Evolutionary conservation across 2,888 invertebrate genomes (phyloP).

Genomic region (Drosophila antonietae): DNA sequence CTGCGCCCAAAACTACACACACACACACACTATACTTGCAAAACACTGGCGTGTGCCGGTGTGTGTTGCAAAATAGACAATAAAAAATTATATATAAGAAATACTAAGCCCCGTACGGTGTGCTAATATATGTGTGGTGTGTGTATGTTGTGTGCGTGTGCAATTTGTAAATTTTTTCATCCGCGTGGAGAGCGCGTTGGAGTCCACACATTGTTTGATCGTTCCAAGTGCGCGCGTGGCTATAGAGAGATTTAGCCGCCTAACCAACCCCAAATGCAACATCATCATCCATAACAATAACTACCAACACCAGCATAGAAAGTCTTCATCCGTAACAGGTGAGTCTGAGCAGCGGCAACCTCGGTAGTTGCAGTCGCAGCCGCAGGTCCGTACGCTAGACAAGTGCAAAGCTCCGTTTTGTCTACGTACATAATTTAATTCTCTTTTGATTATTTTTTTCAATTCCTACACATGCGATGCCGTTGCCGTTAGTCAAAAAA

Average conservation of each 20-base stretch:
- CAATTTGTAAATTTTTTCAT: constrained; percentile 60
- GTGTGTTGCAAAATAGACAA: constrained; percentile 13
- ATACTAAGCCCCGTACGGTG: constrained; percentile 2
- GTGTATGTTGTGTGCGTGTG: constrained; percentile 43
- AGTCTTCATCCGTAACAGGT: constrained; percentile 54
- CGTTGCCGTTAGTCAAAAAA: constrained; percentile 13
- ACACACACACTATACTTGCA: not conserved
- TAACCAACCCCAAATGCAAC: constrained; percentile 46
- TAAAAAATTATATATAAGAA: not conserved
- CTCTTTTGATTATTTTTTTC: constrained; percentile 15
- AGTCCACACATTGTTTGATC: constrained; percentile 17
- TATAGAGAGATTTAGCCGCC: constrained; percentile 13
- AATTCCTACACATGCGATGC: constrained; percentile 34
- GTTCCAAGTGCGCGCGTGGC: constrained; percentile 47
- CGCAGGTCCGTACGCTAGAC: constrained; percentile 13
- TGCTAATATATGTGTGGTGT: constrained; percentile 33
- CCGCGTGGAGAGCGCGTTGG: constrained; percentile 62
- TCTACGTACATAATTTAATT: constrained; percentile 23
- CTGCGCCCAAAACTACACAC: constrained; percentile 12
- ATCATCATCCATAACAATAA: constrained; percentile 7
- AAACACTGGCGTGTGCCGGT: constrained; percentile 11
- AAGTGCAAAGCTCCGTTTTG: constrained; percentile 38
- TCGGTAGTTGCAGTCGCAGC: not conserved
- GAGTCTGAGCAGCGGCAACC: constrained; percentile 23
- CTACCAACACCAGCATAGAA: constrained; percentile 5